Percentiles rank a stretch among this genome's conserved stretches.
Conservation (phyloP, 2,888 invertebrate species). For the Hypercompe scribonia region DNA sequence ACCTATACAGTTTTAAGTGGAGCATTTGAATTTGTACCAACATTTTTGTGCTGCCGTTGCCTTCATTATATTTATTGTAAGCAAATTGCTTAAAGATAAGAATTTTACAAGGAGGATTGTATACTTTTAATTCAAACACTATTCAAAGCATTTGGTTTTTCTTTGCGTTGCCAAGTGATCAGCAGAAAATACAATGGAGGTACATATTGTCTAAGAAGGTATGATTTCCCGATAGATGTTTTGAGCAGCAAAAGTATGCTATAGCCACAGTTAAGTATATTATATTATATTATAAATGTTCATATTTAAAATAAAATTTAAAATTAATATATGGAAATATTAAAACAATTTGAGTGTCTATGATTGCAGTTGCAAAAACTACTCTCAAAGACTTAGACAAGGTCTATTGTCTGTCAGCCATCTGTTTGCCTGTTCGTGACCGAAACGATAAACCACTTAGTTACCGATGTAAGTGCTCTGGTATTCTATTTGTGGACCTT, state of each 20-base stretch:
- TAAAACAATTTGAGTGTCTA: background rate
- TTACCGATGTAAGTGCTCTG: background rate
- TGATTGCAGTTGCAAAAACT: background rate
- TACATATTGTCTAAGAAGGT: background rate
- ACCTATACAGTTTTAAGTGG: slow-evolving; percentile 14
- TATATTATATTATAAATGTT: too few species aligned
- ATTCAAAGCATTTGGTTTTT: background rate
- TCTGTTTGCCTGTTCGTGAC: background rate
- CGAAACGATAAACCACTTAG: background rate
- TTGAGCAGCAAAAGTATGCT: too few species aligned
- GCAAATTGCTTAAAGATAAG: too few species aligned
- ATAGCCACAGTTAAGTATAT: background rate
- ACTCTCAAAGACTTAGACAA: background rate
- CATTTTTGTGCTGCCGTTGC: background rate
- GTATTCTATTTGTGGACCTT: background rate
- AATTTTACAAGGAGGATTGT: too few species aligned
- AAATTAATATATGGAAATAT: background rate
- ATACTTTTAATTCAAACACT: background rate
- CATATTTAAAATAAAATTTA: background rate
- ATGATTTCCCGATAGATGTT: background rate
- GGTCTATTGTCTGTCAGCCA: background rate
- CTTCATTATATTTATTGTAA: background rate
- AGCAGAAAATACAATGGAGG: background rate
- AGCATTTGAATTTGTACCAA: background rate
- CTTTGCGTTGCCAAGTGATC: background rate